A percentile compares a stretch with the other conserved stretches of the same genome.
These are phyloP conservation scores for Drosophila arizonae DNA, from an alignment of 1,140 invertebrate species.

Conservation along the genomic window DNA sequence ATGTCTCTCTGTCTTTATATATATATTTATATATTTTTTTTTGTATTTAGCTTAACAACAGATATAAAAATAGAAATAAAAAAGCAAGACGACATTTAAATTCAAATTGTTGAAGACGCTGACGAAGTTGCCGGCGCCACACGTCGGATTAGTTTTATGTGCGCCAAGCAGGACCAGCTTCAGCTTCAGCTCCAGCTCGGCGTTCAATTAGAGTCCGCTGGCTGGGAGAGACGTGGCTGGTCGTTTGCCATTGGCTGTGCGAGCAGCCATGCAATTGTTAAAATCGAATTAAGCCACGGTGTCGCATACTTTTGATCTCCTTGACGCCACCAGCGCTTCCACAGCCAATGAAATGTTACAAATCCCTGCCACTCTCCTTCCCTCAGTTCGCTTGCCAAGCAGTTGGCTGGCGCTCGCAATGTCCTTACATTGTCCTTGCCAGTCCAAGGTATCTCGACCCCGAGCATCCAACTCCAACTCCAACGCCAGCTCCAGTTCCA, in stretches of 20 bases:
- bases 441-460: constrained; percentile 37
- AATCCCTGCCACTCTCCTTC: background rate
- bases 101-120: constrained; percentile 78
- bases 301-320: constrained; percentile 81
- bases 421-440: constrained; percentile 78
- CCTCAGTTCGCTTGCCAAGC: background rate
- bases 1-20: constrained; percentile 29
- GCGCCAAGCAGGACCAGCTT: constrained; percentile 45
- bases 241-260: constrained; percentile 70
- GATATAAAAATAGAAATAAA: constrained; percentile 55
- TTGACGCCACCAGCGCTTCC: constrained; percentile 47
- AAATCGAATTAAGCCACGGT: constrained; percentile 81
- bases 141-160: constrained; percentile 81
- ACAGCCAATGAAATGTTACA: constrained; percentile 79
- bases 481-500: background rate
- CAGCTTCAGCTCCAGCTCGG: background rate
- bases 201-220: constrained; percentile 65
- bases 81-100: constrained; percentile 68
- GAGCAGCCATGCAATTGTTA: constrained; percentile 70
- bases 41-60: constrained; percentile 55
- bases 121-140: constrained; percentile 73
- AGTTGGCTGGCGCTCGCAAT: constrained; percentile 31
- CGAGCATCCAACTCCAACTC: background rate
- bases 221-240: constrained; percentile 22
- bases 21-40: constrained; percentile 16